phyloP scores from a whole-genome alignment of 1,140 invertebrate genomes.

The Calephelis virginiensis region DNA sequence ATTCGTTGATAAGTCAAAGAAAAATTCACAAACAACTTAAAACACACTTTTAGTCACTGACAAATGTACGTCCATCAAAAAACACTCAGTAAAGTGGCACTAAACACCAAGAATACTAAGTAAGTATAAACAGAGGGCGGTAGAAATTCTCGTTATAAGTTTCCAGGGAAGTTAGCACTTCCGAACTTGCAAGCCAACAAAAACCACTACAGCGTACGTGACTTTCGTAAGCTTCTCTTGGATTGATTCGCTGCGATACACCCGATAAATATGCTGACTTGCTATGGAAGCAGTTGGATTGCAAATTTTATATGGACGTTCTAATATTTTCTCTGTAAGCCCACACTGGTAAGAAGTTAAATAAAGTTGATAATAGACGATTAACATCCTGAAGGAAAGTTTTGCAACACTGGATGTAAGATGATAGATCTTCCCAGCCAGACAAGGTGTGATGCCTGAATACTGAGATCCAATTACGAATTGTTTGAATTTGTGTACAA shows the following conservation, averaged over 20 bases:
- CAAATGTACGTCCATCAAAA: not conserved
- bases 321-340: no score
- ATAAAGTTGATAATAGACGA: no score
- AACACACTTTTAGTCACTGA: no score
- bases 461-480: no score
- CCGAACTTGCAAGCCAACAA: constrained; percentile 14
- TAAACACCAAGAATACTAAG: constrained; percentile 12
- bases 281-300: not conserved
- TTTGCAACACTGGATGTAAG: no score
- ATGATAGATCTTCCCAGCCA: no score
- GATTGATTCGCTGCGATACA: constrained; percentile 11
- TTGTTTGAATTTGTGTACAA: no score
- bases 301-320: not conserved
- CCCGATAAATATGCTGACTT: constrained; percentile 11
- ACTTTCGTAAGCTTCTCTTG: constrained; percentile 1
- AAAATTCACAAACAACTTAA: no score
- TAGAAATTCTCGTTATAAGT: constrained; percentile 12
- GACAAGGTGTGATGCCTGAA: no score
- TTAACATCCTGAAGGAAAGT: no score
- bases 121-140: not conserved
- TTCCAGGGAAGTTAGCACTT: constrained; percentile 13
- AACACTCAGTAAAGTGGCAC: not conserved
- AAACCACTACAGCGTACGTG: constrained; percentile 11
- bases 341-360: no score
- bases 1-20: no score